Evolutionary conservation across 2,797 vertebrate genomes (phyloP).

Genomic region (Enteromius fasciolatus): DNA sequence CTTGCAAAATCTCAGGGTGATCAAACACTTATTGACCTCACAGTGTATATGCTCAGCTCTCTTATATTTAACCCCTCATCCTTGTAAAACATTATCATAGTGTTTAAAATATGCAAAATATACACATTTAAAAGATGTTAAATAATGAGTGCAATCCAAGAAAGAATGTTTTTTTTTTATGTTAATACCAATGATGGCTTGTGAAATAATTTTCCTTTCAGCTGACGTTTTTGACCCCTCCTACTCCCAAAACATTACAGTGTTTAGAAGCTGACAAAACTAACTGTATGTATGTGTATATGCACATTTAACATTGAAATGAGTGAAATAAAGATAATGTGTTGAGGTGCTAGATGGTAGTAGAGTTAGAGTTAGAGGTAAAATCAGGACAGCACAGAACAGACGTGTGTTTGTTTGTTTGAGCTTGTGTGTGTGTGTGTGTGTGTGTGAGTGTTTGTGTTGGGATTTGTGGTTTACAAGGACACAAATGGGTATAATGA

Average conservation of each 20-base stretch:
- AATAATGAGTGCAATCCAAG: background rate
- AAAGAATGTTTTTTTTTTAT: background rate
- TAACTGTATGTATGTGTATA: background rate
- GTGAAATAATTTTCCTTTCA: background rate
- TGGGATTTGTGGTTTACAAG: too few relatives aligned
- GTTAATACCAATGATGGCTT: background rate
- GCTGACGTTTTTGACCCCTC: background rate
- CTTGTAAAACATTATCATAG: too few relatives aligned
- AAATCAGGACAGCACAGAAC: background rate
- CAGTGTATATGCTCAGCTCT: too few relatives aligned
- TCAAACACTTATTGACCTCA: too few relatives aligned
- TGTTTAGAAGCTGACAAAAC: background rate
- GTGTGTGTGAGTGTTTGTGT: conserved; percentile 16
- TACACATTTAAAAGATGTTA: background rate
- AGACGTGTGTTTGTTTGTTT: conserved; percentile 22
- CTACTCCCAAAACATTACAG: background rate
- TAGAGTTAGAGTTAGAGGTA: background rate
- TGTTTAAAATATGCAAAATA: background rate
- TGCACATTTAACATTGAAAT: background rate
- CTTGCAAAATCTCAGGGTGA: too few relatives aligned
- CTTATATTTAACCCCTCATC: too few relatives aligned
- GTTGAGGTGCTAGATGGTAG: conserved; percentile 20
- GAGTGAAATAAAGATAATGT: background rate
- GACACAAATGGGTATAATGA: too few relatives aligned
- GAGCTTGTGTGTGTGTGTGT: conserved; percentile 34